Conservation (phyloP, 2,888 invertebrate species). For the Pheosia gnoma region DNA sequence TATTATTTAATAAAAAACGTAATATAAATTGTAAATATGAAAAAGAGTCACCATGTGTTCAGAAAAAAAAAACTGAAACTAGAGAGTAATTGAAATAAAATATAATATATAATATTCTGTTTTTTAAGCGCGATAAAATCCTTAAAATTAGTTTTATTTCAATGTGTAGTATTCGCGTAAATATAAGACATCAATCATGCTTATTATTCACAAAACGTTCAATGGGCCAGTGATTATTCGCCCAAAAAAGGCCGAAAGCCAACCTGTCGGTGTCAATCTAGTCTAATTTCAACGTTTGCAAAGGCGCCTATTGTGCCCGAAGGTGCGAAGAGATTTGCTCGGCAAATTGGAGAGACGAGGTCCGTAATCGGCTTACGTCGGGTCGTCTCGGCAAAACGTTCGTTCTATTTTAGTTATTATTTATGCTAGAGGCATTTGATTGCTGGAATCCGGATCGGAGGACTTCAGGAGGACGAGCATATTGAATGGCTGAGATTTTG, state of each 20-base stretch:
- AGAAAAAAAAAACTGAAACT: too few relatives aligned
- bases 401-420: conserved; percentile 21
- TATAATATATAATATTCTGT: too few relatives aligned
- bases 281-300: conserved; percentile 60
- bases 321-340: conserved; percentile 68
- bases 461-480: neutral
- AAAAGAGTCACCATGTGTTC: too few relatives aligned
- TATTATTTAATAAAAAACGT: too few relatives aligned
- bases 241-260: conserved; percentile 17
- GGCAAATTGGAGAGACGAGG: conserved; percentile 65
- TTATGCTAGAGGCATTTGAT: conserved; percentile 20
- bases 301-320: conserved; percentile 48
- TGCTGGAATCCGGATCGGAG: conserved; percentile 10
- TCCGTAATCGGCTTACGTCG: conserved; percentile 67
- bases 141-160: too few relatives aligned
- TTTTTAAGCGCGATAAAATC: too few relatives aligned
- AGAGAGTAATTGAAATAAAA: too few relatives aligned
- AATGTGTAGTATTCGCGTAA: too few relatives aligned
- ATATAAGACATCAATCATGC: neutral
- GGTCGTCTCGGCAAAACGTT: conserved; percentile 15
- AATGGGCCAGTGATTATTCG: conserved; percentile 7
- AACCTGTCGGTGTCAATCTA: conserved; percentile 34
- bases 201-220: neutral
- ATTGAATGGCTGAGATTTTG: neutral
- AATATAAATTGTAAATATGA: too few relatives aligned